These are phyloP conservation scores for Arvicanthis niloticus DNA, from an alignment of 2,113 vertebrate genomes.

Conservation along the genomic window DNA sequence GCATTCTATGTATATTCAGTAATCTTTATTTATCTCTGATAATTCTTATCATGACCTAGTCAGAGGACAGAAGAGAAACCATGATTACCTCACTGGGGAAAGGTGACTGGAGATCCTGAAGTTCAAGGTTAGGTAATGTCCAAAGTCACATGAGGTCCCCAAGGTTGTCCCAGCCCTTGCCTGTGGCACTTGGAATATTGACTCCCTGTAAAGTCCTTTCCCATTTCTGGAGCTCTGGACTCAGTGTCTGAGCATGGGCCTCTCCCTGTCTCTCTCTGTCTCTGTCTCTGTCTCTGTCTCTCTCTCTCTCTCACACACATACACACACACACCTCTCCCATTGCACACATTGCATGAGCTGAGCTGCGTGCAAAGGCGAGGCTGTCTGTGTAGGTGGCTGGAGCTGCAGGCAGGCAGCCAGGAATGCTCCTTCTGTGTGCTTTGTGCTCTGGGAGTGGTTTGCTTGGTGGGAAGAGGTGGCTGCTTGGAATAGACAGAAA, in stretches of 20 bases:
- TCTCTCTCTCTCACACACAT: background rate
- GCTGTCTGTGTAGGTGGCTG: conserved; percentile 25
- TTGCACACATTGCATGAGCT: background rate
- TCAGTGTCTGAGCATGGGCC: background rate
- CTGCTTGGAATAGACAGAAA: conserved; percentile 44
- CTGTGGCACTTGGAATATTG: background rate
- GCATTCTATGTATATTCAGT: background rate
- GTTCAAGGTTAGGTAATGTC: conserved; percentile 5
- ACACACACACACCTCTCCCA: background rate
- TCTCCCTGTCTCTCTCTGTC: too few species aligned
- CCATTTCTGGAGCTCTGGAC: background rate
- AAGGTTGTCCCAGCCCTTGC: background rate
- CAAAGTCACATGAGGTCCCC: background rate
- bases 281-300: too few species aligned
- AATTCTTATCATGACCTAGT: background rate
- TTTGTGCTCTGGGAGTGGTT: background rate
- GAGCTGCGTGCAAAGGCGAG: background rate
- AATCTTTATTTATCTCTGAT: background rate
- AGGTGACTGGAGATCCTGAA: background rate
- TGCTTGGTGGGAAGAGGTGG: conserved; percentile 60
- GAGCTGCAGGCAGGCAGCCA: background rate
- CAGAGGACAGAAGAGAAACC: background rate
- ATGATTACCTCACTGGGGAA: background rate
- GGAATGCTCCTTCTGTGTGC: background rate
- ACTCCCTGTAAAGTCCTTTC: background rate